Evolutionary conservation across 2,113 vertebrate species (phyloP).

Genomic region (Theristicus caerulescens): DNA sequence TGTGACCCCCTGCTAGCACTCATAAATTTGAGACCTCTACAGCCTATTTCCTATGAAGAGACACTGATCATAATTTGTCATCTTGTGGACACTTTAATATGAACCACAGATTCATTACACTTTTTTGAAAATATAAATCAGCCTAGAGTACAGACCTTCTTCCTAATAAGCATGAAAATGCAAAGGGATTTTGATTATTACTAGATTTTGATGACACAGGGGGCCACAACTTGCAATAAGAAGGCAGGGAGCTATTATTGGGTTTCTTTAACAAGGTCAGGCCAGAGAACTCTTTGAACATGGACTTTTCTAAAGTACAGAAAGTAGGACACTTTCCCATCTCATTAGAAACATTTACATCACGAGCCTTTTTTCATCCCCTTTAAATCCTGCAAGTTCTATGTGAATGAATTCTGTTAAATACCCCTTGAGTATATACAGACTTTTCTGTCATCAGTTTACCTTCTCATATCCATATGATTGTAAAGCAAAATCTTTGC

Average conservation of each 20-base stretch:
- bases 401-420: background rate
- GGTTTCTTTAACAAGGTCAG: background rate
- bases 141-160: background rate
- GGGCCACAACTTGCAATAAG: background rate
- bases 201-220: background rate
- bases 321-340: background rate
- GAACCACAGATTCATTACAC: background rate
- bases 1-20: background rate
- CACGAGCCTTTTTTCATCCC: background rate
- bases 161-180: conserved; percentile 14
- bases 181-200: conserved; percentile 21
- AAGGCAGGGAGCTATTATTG: background rate
- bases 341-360: background rate
- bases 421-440: background rate
- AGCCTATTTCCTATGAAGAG: background rate
- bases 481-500: background rate
- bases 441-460: background rate
- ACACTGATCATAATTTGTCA: background rate
- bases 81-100: background rate
- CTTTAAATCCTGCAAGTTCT: background rate
- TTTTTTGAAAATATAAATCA: conserved; percentile 28
- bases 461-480: background rate
- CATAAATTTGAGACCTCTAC: background rate
- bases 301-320: background rate
- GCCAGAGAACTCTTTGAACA: background rate